Conservation (phyloP, 2,113 vertebrate species). For the Bos taurus region DNA sequence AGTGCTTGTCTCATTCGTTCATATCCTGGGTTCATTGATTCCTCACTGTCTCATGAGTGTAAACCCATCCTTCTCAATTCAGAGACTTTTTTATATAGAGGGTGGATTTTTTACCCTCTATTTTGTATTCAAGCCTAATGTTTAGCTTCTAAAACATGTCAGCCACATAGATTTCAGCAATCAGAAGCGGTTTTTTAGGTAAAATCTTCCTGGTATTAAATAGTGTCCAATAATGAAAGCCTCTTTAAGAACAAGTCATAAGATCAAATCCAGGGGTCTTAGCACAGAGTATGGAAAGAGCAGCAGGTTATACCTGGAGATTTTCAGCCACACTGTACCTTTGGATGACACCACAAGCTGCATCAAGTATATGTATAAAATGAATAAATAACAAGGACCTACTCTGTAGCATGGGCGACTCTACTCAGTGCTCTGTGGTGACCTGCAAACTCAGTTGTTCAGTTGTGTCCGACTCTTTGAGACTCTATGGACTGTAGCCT, state of each 20-base stretch:
- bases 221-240: neutral
- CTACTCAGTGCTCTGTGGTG: neutral
- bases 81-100: neutral
- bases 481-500: neutral
- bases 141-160: neutral
- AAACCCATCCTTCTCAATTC: neutral
- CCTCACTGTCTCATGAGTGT: neutral
- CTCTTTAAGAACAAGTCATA: neutral
- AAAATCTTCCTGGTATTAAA: neutral
- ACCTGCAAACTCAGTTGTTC: neutral
- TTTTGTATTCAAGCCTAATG: neutral
- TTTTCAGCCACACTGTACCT: neutral
- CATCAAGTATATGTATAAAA: neutral
- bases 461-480: neutral
- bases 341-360: neutral
- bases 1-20: neutral
- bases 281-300: neutral
- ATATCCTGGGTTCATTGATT: neutral
- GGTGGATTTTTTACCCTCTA: neutral
- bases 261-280: neutral
- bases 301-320: neutral
- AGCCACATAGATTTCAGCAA: neutral
- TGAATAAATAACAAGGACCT: neutral
- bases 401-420: neutral
- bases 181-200: neutral